A percentile compares a stretch with the other conserved stretches of the same genome.
Conservation (phyloP, 2,888 invertebrate genomes). For the Alcis repandata region DNA sequence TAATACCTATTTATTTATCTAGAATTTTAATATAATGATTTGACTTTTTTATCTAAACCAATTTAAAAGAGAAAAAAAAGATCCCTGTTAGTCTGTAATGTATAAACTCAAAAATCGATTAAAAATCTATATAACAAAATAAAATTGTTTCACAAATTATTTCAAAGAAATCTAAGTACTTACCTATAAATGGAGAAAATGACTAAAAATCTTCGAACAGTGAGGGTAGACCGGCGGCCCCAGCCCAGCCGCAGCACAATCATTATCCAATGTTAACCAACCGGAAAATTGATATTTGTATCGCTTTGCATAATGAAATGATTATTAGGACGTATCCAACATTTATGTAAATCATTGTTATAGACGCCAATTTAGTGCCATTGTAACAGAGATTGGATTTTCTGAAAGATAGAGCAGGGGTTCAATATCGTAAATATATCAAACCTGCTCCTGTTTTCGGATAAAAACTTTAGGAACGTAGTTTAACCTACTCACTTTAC, state of each 20-base stretch:
- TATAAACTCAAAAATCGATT: too few relatives aligned
- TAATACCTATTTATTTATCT: too few relatives aligned
- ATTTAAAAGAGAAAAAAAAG: too few relatives aligned
- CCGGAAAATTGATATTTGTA: slow-evolving; percentile 75
- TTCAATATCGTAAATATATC: neutral
- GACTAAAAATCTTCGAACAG: slow-evolving; percentile 12
- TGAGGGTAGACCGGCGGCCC: slow-evolving; percentile 10
- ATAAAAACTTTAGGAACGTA: neutral
- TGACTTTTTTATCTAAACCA: too few relatives aligned
- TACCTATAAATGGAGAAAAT: neutral
- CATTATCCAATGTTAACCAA: slow-evolving; percentile 62
- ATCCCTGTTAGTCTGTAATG: too few relatives aligned
- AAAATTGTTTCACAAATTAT: too few relatives aligned
- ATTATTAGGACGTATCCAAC: slow-evolving; percentile 37
- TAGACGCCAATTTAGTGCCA: slow-evolving; percentile 24
- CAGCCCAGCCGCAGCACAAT: slow-evolving; percentile 37
- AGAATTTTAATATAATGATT: too few relatives aligned
- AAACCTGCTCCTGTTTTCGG: too few relatives aligned
- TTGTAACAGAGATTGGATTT: slow-evolving; percentile 22
- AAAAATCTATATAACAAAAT: too few relatives aligned
- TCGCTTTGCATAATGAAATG: slow-evolving; percentile 53
- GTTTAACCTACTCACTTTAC: neutral
- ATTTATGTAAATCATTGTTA: slow-evolving; percentile 38
- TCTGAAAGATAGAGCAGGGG: slow-evolving; percentile 7
- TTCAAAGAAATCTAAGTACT: too few relatives aligned